Percentiles rank a stretch among this genome's conserved stretches.
Evolutionary conservation across 2,113 vertebrate genomes (phyloP).

Genomic region (Albula goreensis): DNA sequence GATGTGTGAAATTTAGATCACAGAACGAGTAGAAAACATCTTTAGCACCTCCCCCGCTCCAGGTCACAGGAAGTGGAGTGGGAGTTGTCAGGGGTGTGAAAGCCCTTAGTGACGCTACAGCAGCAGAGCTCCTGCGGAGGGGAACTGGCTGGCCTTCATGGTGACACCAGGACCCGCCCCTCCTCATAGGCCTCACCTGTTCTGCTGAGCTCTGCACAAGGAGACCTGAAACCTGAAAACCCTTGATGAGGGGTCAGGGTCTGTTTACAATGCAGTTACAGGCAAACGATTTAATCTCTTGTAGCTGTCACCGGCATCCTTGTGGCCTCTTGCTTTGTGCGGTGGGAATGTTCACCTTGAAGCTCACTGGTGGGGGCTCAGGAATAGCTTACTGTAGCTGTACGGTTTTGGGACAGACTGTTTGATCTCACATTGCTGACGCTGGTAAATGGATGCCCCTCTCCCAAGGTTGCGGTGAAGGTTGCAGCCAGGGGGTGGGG

Average conservation of each 20-base stretch:
- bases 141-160: neutral
- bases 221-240: neutral
- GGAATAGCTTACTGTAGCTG: neutral
- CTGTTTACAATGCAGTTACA: neutral
- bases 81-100: neutral
- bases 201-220: neutral
- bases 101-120: neutral
- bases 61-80: neutral
- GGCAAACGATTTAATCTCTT: neutral
- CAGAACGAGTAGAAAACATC: neutral
- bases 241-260: neutral
- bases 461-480: neutral
- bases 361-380: neutral
- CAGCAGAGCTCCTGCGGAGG: neutral
- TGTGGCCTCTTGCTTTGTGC: neutral
- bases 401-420: neutral
- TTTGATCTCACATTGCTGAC: neutral
- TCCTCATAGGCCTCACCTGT: neutral
- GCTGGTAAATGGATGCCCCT: neutral
- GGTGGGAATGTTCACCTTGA: constrained; percentile 5
- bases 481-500: neutral
- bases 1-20: neutral
- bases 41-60: neutral
- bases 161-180: neutral
- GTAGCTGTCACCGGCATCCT: neutral